Evolutionary conservation across 1,140 invertebrate genomes (phyloP).

Genomic region (Trichonephila inaurata): DNA sequence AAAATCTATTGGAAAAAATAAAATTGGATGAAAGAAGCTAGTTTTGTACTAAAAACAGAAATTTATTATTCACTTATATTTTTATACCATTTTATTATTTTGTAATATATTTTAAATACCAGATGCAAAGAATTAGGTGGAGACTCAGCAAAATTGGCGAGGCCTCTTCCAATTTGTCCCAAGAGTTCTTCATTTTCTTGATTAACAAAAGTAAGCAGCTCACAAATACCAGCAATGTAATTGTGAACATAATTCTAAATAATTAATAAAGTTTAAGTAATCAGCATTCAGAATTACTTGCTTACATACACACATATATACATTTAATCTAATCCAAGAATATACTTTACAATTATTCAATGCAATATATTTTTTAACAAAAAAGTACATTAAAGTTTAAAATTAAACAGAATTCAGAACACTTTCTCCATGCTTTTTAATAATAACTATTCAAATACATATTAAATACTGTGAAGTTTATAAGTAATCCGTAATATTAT

Average conservation of each 20-base stretch:
- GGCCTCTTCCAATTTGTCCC: conserved; percentile 60
- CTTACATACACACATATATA: too few species aligned
- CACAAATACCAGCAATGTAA: conserved; percentile 62
- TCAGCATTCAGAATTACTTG: too few species aligned
- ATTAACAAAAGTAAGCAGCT: conserved; percentile 38
- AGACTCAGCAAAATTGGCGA: conserved; percentile 67
- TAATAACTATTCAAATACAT: too few species aligned
- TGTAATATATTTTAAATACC: background rate
- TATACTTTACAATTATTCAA: too few species aligned
- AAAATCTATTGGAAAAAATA: background rate
- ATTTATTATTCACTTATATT: background rate
- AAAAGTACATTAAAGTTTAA: too few species aligned
- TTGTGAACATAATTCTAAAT: conserved; percentile 29
- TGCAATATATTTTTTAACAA: too few species aligned
- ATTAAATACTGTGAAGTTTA: too few species aligned
- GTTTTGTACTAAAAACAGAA: background rate
- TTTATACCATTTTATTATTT: too few species aligned
- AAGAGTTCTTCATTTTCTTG: conserved; percentile 46
- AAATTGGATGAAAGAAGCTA: background rate
- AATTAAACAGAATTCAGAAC: too few species aligned
- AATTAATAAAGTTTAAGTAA: background rate
- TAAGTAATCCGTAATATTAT: too few species aligned
- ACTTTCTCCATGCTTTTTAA: too few species aligned
- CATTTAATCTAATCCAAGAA: too few species aligned
- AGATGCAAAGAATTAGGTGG: conserved; percentile 45